These are phyloP conservation scores for Eudyptes chrysolophus DNA, from an alignment of 2,113 vertebrate genomes.

Conservation along the genomic window DNA sequence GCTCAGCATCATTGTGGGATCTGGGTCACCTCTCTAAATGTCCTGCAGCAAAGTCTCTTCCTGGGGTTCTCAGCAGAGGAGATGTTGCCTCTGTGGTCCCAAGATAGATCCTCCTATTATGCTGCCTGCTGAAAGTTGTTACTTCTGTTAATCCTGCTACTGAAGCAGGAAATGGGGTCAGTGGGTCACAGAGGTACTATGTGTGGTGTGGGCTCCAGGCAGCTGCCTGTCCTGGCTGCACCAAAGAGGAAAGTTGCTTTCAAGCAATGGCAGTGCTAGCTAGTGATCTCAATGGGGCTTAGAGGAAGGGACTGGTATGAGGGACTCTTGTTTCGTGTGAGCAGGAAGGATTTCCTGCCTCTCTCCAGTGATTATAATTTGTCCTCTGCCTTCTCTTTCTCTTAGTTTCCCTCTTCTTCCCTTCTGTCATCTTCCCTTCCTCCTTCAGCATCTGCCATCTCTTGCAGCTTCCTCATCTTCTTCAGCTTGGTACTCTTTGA, in stretches of 20 bases:
- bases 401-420: not conserved
- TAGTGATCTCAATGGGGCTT: not conserved
- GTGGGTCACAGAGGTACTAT: not conserved
- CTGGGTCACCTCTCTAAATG: not conserved
- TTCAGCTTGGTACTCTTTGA: not conserved
- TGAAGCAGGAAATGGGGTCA: not conserved
- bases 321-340: rapidly evolving
- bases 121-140: not conserved
- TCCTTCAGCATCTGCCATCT: not conserved
- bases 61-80: not conserved
- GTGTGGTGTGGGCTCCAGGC: not conserved
- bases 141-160: not conserved
- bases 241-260: not conserved
- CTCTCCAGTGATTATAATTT: not conserved
- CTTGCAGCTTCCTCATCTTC: not conserved
- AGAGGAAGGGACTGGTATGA: not conserved
- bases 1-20: not conserved
- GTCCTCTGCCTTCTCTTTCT: not conserved
- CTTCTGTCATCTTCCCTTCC: not conserved
- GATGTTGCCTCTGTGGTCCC: not conserved
- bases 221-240: not conserved
- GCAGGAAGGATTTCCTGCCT: not conserved
- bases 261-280: not conserved
- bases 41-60: not conserved
- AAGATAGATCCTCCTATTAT: not conserved